Evolutionary conservation across 2,797 vertebrate species (phyloP), one percentile per base, ranked within the genome.

Genomic region (Oreonectes daqikongensis): DNA sequence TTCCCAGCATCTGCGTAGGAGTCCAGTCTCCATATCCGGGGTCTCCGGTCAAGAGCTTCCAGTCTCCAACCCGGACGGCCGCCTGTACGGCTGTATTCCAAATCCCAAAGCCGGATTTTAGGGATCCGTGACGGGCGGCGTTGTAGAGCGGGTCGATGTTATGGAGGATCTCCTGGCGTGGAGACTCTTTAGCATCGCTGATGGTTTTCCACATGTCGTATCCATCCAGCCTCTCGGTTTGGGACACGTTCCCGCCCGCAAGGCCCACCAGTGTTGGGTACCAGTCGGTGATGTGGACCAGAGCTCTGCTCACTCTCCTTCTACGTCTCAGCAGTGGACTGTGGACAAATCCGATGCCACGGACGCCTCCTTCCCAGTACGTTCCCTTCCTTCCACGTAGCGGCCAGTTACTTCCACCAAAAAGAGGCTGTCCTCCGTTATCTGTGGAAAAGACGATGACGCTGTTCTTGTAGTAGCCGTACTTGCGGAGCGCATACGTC

Each of bases 211-310:
- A 99, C 72, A 97, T 92, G 0, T 99, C 88, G 50, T 94, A 94
- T 15, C 98, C 98, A 60, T 99, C 98, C 26, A 99, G 79, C 3
- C 91, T 90, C 0, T 96, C 88, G 0, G 89, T 91, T 0, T 85
- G 88, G 1, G 96, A 95, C 59, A 93, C 80, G 8, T 95, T 95
- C 17, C 96, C 96, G 14, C 95, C 94, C 0, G 96, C 97, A 83
- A 99, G 89, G 18, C 89, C 87, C 63, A 98, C 93, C 57, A 99
- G 87, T 1, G 98, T 99, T 0, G 98, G 98, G 84, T 98, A 99
- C 98, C 98, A 99, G 87, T 99, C 98, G 0, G 97, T 99, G 88
- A 99, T 98, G 83, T 99, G 98, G 63, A 98, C 90, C 81, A 99
- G 84, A 0, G 95, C 95, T 86, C 93, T 92, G 84, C 95, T 99